Conservation (phyloP, 2,113 vertebrate species). For the Typhlomys cinereus region DNA sequence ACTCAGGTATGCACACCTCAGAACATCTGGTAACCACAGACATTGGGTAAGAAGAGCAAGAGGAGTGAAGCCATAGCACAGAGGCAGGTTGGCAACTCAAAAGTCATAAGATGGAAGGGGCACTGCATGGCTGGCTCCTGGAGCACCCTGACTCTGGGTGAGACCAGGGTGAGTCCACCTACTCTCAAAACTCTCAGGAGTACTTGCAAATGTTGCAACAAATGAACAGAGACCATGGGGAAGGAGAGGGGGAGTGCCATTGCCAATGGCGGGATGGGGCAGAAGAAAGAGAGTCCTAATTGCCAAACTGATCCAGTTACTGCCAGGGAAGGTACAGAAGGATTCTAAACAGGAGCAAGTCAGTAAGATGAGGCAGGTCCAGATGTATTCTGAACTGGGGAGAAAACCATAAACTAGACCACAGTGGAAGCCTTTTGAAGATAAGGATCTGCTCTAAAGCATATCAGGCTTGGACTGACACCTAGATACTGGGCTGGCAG, state of each 20-base stretch:
- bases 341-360: not conserved
- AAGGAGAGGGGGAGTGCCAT: not conserved
- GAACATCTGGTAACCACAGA: not conserved
- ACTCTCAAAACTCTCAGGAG: not conserved
- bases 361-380: rapidly evolving
- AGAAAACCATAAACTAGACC: not conserved
- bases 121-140: not conserved
- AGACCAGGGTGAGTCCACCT: not conserved
- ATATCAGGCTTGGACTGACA: not conserved
- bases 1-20: not conserved
- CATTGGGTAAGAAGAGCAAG: not conserved
- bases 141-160: not conserved
- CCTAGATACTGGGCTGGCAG: not conserved
- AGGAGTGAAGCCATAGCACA: not conserved
- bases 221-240: not conserved
- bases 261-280: not conserved
- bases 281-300: not conserved
- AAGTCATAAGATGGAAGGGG: too few relatives aligned
- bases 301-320: not conserved
- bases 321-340: not conserved
- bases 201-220: not conserved
- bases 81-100: not conserved
- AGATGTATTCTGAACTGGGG: not conserved
- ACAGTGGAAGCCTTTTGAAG: not conserved
- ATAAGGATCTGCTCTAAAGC: not conserved